Evolutionary conservation across 2,797 vertebrate genomes (phyloP).

Genomic region (Knipowitschia caucasica): DNA sequence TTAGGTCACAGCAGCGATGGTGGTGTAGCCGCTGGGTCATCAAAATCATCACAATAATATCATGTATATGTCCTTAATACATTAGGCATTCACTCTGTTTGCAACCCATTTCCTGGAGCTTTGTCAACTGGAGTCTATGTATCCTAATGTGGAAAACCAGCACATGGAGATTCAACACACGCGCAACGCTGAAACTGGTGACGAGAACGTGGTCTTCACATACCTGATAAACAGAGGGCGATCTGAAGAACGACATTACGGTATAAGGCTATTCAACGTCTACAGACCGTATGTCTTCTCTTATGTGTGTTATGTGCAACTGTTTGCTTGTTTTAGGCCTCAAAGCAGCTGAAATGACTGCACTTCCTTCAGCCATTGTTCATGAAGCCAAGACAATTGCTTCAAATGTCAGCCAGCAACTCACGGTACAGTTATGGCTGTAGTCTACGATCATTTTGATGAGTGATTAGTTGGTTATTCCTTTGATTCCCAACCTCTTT

Average conservation of each 20-base stretch:
- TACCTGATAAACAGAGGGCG: conserved; percentile 86
- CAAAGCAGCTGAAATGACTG: conserved; percentile 89
- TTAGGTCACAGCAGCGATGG: too few species aligned
- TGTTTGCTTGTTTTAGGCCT: conserved; percentile 76
- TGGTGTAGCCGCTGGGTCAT: too few species aligned
- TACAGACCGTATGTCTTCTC: not conserved
- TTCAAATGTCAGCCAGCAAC: conserved; percentile 79
- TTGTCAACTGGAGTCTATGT: conserved; percentile 86
- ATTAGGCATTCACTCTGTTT: conserved; percentile 93
- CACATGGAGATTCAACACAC: conserved; percentile 93
- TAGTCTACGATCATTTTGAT: too few species aligned
- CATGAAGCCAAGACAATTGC: conserved; percentile 84
- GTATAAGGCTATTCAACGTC: conserved; percentile 60
- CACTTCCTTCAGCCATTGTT: conserved; percentile 80
- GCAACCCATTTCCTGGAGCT: conserved; percentile 95
- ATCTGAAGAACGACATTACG: conserved; percentile 90
- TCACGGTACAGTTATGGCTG: conserved; percentile 85
- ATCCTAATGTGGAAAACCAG: conserved; percentile 92
- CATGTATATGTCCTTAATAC: not conserved
- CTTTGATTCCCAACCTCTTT: too few species aligned
- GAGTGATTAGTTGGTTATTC: too few species aligned
- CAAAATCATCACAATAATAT: too few species aligned
- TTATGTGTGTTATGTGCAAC: not conserved
- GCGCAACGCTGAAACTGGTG: conserved; percentile 68
- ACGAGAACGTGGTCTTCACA: conserved; percentile 85